These are phyloP conservation scores for Lepus oiostolus DNA, from an alignment of 2,797 vertebrate species.

Conservation along the genomic window DNA sequence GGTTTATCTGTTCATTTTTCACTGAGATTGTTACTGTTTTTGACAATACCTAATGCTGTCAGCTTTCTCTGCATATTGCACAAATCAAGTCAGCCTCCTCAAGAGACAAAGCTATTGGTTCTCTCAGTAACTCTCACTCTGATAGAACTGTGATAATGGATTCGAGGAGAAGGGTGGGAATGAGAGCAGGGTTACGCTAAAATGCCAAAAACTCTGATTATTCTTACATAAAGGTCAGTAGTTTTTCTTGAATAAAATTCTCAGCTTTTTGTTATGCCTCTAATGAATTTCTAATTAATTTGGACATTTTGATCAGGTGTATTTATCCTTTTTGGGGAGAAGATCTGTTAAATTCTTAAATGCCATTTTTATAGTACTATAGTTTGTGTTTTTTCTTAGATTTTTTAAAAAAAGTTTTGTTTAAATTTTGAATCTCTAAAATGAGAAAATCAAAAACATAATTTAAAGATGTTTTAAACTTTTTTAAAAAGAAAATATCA, in stretches of 20 bases:
- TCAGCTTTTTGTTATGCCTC: background rate
- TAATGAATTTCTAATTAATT: background rate
- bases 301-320: background rate
- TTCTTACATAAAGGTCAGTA: background rate
- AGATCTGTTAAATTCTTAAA: background rate
- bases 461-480: background rate
- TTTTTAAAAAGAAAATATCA: background rate
- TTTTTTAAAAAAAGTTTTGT: background rate
- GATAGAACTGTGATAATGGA: background rate
- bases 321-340: background rate
- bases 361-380: background rate
- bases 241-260: background rate
- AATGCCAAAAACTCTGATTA: background rate
- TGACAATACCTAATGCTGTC: background rate
- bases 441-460: background rate
- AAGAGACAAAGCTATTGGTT: background rate
- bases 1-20: background rate
- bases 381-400: background rate
- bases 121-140: background rate
- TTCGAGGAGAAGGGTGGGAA: rapidly evolving
- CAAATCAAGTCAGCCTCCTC: background rate
- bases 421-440: background rate
- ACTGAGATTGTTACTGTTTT: background rate
- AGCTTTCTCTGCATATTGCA: background rate
- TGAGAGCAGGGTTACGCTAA: background rate